These are phyloP conservation scores for Bucco capensis DNA, from an alignment of 2,113 vertebrate genomes.

Conservation along the genomic window DNA sequence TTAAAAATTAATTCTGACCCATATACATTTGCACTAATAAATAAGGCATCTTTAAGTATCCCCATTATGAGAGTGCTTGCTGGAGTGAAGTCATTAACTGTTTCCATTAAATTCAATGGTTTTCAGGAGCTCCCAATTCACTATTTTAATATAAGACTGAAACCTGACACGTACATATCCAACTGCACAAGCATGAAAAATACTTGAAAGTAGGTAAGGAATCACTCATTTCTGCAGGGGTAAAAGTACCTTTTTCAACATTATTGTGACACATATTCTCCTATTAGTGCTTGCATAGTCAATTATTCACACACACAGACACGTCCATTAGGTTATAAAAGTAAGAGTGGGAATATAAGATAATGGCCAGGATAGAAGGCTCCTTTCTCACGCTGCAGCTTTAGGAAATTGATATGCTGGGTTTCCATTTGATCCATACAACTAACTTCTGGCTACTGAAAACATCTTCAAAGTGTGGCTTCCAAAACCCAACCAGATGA, in stretches of 20 bases:
- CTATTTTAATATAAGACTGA: constrained; percentile 57
- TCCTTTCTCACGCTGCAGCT: not conserved
- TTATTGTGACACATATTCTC: not conserved
- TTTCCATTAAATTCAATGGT: constrained; percentile 69
- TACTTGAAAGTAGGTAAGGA: not conserved
- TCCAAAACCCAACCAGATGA: not conserved
- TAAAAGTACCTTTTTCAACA: not conserved
- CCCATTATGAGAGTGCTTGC: constrained; percentile 66
- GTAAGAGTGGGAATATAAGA: not conserved
- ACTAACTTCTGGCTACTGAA: not conserved
- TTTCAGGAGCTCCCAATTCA: constrained; percentile 65
- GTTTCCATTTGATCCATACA: not conserved
- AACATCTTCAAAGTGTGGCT: not conserved
- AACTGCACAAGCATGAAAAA: not conserved
- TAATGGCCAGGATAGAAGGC: not conserved
- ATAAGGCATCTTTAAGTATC: constrained; percentile 74
- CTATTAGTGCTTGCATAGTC: not conserved
- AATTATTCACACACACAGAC: not conserved
- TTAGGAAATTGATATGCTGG: not conserved
- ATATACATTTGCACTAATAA: constrained; percentile 80
- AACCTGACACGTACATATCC: constrained; percentile 1
- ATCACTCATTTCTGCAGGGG: not conserved
- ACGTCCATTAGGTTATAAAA: not conserved
- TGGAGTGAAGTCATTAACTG: constrained; percentile 69
- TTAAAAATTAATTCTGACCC: constrained; percentile 79